phyloP scores from a whole-genome alignment of 1,140 invertebrate species.

The Drosophila erecta region DNA sequence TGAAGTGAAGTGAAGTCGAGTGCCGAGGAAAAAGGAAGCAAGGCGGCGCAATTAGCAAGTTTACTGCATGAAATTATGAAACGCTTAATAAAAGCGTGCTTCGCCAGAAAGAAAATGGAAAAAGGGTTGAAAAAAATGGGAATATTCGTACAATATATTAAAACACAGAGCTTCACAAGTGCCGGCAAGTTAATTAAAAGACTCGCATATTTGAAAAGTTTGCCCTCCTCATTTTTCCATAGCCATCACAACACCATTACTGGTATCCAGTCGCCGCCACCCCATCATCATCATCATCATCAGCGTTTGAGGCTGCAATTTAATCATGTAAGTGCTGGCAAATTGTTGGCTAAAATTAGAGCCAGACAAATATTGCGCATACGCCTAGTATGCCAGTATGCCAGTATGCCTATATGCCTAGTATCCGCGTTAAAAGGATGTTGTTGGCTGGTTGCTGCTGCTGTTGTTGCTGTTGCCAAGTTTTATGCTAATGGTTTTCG shows the following conservation, averaged over 20 bases:
- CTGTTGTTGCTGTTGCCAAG: slow-evolving; percentile 67
- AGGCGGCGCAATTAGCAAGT: slow-evolving; percentile 77
- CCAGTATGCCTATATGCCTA: slow-evolving; percentile 14
- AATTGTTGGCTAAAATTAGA: slow-evolving; percentile 82
- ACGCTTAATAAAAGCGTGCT: slow-evolving; percentile 70
- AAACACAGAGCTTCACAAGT: slow-evolving; percentile 50
- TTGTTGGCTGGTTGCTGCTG: slow-evolving; percentile 24
- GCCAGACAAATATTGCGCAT: slow-evolving; percentile 81
- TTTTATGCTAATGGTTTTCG: slow-evolving; percentile 83
- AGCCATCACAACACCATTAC: slow-evolving; percentile 32
- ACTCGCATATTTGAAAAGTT: slow-evolving; percentile 80
- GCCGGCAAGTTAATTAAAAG: slow-evolving; percentile 76
- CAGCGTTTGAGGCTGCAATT: slow-evolving; percentile 58
- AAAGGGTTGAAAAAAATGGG: slow-evolving; percentile 1
- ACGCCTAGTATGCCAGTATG: slow-evolving; percentile 52
- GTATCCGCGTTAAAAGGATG: slow-evolving; percentile 68
- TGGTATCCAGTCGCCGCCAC: slow-evolving; percentile 20
- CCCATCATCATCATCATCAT: slow-evolving; percentile 27
- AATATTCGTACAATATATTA: slow-evolving; percentile 45
- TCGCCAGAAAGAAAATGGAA: neutral
- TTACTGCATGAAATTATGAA: slow-evolving; percentile 83
- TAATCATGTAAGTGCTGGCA: slow-evolving; percentile 82
- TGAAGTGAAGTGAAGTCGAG: slow-evolving; percentile 40
- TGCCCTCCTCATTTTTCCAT: slow-evolving; percentile 8
- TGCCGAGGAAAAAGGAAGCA: slow-evolving; percentile 64